These are phyloP conservation scores for Amphiprion percula DNA, from an alignment of 2,113 vertebrate genomes.

Conservation along the genomic window DNA sequence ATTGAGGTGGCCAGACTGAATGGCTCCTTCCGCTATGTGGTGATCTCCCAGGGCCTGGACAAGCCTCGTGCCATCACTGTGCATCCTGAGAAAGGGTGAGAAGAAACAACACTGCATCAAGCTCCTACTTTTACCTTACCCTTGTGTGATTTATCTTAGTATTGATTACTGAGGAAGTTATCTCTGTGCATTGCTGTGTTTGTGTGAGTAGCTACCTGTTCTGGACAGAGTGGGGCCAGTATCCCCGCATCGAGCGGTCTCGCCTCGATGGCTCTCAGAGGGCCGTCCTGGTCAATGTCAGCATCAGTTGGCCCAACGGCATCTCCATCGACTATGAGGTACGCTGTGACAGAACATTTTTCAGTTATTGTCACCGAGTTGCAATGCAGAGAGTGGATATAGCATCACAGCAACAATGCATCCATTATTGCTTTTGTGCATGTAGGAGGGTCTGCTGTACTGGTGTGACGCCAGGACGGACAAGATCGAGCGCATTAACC, in stretches of 20 bases:
- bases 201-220: slow-evolving; percentile 90
- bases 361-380: not conserved
- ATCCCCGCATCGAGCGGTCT: slow-evolving; percentile 95
- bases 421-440: not conserved
- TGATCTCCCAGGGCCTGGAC: slow-evolving; percentile 96
- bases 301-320: slow-evolving; percentile 98
- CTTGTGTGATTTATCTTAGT: slow-evolving; percentile 15
- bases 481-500: slow-evolving; percentile 95
- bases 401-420: not conserved
- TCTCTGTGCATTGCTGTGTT: slow-evolving; percentile 15
- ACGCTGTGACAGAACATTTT: not conserved
- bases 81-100: slow-evolving; percentile 94
- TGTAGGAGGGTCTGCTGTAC: slow-evolving; percentile 93
- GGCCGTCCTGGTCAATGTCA: slow-evolving; percentile 92
- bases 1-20: slow-evolving; percentile 97
- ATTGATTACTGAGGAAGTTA: slow-evolving; percentile 26
- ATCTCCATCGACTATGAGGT: slow-evolving; percentile 98
- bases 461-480: slow-evolving; percentile 98
- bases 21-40: slow-evolving; percentile 96
- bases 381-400: not conserved
- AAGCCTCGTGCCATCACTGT: slow-evolving; percentile 97
- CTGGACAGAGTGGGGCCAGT: slow-evolving; percentile 99
- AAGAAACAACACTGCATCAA: slow-evolving; percentile 36
- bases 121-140: slow-evolving; percentile 3
- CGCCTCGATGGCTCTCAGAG: slow-evolving; percentile 92